phyloP scores from a whole-genome alignment of 2,888 invertebrate species.

The Sylvicola fuscatus region DNA sequence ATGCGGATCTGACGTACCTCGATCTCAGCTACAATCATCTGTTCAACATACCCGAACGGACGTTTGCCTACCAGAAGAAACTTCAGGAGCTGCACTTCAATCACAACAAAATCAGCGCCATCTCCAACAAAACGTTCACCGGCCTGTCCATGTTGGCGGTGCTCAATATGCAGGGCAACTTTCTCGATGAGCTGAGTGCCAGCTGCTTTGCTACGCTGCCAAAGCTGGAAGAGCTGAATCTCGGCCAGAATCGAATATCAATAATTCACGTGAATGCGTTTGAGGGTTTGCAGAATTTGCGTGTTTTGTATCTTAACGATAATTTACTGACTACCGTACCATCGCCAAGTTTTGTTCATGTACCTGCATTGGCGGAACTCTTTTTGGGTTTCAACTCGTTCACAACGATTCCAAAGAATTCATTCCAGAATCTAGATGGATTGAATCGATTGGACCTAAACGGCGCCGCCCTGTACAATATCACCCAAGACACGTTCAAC shows the following conservation, averaged over 20 bases:
- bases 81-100: conserved; percentile 65
- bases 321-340: conserved; percentile 63
- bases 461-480: conserved; percentile 60
- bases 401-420: conserved; percentile 50
- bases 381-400: conserved; percentile 72
- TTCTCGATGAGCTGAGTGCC: conserved; percentile 54
- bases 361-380: conserved; percentile 62
- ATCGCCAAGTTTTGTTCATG: conserved; percentile 44
- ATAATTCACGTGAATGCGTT: conserved; percentile 59
- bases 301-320: conserved; percentile 66
- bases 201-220: conserved; percentile 53
- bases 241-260: conserved; percentile 69
- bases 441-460: conserved; percentile 57
- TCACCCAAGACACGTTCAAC: conserved; percentile 53
- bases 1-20: conserved; percentile 64
- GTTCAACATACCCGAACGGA: conserved; percentile 56
- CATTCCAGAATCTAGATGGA: conserved; percentile 55
- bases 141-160: conserved; percentile 60
- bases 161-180: conserved; percentile 61
- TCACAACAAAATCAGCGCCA: conserved; percentile 64
- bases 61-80: conserved; percentile 62
- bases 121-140: conserved; percentile 60
- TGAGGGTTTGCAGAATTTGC: conserved; percentile 49
- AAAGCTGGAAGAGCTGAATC: conserved; percentile 63
- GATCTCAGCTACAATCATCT: conserved; percentile 71